Conservation (phyloP, 2,888 invertebrate genomes). For the Aleiodes testaceus region DNA sequence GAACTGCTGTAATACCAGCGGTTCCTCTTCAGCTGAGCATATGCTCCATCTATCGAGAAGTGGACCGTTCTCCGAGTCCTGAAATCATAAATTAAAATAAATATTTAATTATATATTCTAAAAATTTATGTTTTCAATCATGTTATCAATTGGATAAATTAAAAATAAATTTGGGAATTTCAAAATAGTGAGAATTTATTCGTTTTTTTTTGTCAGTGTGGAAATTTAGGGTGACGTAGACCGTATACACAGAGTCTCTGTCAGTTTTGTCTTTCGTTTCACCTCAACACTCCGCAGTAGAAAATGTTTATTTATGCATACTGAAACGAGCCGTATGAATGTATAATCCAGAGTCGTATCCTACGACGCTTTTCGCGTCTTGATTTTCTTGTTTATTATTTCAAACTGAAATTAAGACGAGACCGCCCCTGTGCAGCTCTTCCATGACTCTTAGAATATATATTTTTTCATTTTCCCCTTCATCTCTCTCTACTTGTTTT, state of each 20-base stretch:
- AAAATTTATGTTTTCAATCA: not conserved
- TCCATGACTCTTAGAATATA: constrained; percentile 40
- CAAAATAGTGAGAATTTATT: constrained; percentile 44
- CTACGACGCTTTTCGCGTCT: constrained; percentile 70
- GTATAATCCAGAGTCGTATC: constrained; percentile 66
- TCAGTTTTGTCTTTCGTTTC: constrained; percentile 55
- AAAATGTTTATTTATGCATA: constrained; percentile 71
- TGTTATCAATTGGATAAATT: not conserved
- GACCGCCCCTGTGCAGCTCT: constrained; percentile 60
- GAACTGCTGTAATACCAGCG: constrained; percentile 92
- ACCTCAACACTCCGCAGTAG: constrained; percentile 24
- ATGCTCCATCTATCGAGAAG: constrained; percentile 92
- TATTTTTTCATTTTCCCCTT: constrained; percentile 39
- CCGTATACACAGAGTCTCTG: constrained; percentile 57
- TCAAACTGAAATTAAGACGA: constrained; percentile 60
- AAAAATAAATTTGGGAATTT: not conserved
- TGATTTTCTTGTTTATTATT: constrained; percentile 68
- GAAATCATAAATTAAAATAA: constrained; percentile 74
- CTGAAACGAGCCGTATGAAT: constrained; percentile 63
- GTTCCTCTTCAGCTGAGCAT: constrained; percentile 91
- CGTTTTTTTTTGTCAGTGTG: not conserved
- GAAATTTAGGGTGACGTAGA: constrained; percentile 63
- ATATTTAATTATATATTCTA: constrained; percentile 14
- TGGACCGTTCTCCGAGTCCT: constrained; percentile 87
- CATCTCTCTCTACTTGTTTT: not conserved